phyloP scores from a whole-genome alignment of 2,797 vertebrate species.

The Pyrrhura leucotis region DNA sequence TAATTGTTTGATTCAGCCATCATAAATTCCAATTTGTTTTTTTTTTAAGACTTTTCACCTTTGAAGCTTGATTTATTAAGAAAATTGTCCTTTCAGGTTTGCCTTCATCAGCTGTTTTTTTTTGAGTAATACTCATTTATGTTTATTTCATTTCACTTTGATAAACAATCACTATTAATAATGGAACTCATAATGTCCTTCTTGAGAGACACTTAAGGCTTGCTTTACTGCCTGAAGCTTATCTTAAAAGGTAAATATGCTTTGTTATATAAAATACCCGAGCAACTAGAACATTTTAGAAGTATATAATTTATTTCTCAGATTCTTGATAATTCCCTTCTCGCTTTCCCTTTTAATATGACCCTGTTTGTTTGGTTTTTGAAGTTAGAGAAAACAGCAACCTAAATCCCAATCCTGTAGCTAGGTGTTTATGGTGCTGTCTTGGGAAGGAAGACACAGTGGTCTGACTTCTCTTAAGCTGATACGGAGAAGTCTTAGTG shows the following conservation, averaged over 20 bases:
- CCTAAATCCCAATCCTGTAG: background rate
- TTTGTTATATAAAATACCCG: background rate
- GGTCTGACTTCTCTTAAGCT: background rate
- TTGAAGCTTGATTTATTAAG: background rate
- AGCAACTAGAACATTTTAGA: background rate
- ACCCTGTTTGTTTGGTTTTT: background rate
- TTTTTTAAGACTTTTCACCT: background rate
- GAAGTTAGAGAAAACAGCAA: background rate
- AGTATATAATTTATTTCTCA: background rate
- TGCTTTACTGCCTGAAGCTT: background rate
- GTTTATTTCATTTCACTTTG: background rate
- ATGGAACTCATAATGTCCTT: background rate
- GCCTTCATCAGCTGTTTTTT: background rate
- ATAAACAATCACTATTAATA: background rate
- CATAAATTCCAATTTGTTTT: background rate
- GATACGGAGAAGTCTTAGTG: background rate
- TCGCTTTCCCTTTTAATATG: background rate
- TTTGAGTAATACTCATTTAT: background rate
- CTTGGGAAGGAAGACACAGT: background rate
- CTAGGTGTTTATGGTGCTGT: background rate
- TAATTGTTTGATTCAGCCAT: background rate
- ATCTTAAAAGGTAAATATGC: background rate
- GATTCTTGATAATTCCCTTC: background rate
- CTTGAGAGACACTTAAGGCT: background rate
- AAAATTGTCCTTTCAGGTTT: background rate